Evolutionary conservation across 2,113 vertebrate genomes (phyloP).

Genomic region (Elaphurus davidianus): DNA sequence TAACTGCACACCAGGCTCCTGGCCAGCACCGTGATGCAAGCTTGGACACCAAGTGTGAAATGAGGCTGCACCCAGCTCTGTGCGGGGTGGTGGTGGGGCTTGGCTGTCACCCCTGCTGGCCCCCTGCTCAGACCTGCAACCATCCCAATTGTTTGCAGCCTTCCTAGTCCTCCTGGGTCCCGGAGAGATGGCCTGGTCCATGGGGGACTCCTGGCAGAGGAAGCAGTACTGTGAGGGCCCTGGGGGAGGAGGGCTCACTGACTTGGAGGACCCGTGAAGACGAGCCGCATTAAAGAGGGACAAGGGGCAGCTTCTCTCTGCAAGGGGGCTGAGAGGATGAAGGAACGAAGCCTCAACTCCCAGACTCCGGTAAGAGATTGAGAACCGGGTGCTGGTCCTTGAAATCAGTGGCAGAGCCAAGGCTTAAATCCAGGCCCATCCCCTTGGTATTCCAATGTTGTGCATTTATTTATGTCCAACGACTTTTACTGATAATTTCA

Average conservation of each 20-base stretch:
- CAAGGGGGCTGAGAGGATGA: not conserved
- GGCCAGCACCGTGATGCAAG: rapidly evolving
- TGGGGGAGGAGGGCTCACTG: not conserved
- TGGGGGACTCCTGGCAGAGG: not conserved
- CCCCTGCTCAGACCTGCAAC: not conserved
- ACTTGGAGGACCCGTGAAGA: not conserved
- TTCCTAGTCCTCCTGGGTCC: not conserved
- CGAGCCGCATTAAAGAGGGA: not conserved
- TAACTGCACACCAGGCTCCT: not conserved
- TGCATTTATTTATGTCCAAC: not conserved
- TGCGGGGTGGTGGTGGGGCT: not conserved
- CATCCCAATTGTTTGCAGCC: rapidly evolving
- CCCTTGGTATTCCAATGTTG: not conserved
- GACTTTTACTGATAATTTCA: not conserved
- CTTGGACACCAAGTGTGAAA: rapidly evolving
- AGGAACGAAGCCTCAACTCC: no score
- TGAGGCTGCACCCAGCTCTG: not conserved
- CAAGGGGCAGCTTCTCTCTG: not conserved
- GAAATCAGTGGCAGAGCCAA: not conserved
- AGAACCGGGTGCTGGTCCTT: not conserved
- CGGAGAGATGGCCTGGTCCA: not conserved
- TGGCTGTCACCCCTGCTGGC: rapidly evolving
- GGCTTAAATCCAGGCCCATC: not conserved
- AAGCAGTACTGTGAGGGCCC: rapidly evolving
- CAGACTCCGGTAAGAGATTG: not conserved